phyloP scores from a whole-genome alignment of 2,113 vertebrate species.

The Ovibos moschatus region DNA sequence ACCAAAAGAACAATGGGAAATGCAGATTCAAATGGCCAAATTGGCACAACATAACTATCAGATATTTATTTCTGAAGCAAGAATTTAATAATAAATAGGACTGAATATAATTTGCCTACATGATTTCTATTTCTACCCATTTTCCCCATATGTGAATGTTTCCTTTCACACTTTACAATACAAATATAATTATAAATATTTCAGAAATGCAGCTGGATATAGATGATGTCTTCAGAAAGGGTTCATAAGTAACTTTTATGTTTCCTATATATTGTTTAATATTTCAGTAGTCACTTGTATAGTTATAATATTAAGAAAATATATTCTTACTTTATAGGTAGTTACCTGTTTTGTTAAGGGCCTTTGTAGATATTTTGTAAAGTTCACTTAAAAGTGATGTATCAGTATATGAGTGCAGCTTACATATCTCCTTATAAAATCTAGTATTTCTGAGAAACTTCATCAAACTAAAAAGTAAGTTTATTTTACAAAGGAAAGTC shows the following conservation, averaged over 20 bases:
- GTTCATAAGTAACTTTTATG: neutral
- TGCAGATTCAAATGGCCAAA: neutral
- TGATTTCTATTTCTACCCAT: neutral
- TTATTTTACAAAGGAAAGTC: neutral
- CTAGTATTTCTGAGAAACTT: neutral
- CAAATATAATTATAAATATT: neutral
- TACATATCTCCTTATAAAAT: neutral
- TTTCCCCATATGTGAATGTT: neutral
- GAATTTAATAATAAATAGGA: neutral
- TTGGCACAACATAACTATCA: rapidly evolving
- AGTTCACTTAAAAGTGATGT: neutral
- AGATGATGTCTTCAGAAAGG: neutral
- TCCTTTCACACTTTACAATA: neutral
- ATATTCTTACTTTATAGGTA: neutral
- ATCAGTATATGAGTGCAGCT: neutral
- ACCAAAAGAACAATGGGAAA: rapidly evolving
- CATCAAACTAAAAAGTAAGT: neutral
- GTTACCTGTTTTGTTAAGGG: neutral
- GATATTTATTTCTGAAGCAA: neutral
- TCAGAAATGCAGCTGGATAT: neutral
- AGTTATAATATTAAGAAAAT: neutral
- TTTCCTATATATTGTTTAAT: neutral
- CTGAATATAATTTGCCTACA: neutral
- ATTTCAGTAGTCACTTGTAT: neutral
- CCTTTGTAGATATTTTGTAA: neutral